These are phyloP conservation scores for Shinisaurus crocodilurus DNA, from an alignment of 2,113 vertebrate genomes.

Conservation along the genomic window DNA sequence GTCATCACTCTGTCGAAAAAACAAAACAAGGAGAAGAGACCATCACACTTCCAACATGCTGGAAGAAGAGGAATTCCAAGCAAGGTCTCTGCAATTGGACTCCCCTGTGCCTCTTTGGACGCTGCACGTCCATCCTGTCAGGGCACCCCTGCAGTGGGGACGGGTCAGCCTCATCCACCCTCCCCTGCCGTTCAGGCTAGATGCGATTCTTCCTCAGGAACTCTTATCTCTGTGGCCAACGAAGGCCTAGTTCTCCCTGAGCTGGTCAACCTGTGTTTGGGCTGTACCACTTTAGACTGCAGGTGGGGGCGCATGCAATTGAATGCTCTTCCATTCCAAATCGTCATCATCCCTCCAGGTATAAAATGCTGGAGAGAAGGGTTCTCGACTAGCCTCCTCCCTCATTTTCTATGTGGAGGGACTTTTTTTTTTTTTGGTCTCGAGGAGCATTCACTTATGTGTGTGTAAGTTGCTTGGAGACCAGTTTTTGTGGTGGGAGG, in stretches of 20 bases:
- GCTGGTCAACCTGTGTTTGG: neutral
- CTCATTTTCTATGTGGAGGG: neutral
- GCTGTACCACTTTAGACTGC: neutral
- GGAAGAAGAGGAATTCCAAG: neutral
- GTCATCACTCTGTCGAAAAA: constrained; percentile 78
- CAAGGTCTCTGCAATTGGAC: neutral
- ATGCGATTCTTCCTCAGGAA: neutral
- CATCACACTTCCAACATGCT: neutral
- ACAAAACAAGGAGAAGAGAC: constrained; percentile 33
- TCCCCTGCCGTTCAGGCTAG: neutral
- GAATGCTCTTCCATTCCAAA: neutral
- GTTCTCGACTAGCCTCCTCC: neutral
- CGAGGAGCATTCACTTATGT: neutral
- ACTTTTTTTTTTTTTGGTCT: neutral
- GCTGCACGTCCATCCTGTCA: too few relatives aligned
- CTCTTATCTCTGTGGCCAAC: neutral
- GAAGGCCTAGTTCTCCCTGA: neutral
- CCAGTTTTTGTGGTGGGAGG: too few relatives aligned
- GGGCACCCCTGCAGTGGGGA: neutral
- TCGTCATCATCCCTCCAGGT: neutral
- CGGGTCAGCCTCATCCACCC: neutral
- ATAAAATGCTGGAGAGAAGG: neutral
- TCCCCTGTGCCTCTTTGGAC: neutral
- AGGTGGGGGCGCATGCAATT: too few relatives aligned
- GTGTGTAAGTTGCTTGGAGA: too few relatives aligned